Evolutionary conservation across 2,888 invertebrate species (phyloP).

Genomic region (Serripes groenlandicus): DNA sequence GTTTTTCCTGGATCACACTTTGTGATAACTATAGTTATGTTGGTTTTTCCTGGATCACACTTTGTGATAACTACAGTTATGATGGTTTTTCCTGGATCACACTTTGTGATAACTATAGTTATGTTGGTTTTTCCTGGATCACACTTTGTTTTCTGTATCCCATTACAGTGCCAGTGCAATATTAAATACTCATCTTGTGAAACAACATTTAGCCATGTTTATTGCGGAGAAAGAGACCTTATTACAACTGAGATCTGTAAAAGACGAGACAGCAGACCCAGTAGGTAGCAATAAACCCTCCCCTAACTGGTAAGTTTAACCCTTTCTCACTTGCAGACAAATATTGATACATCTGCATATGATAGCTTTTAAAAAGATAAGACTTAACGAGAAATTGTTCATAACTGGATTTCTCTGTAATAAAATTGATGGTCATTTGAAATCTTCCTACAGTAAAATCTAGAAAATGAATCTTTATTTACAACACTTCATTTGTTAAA

Average conservation of each 20-base stretch:
- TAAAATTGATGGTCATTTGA: no score
- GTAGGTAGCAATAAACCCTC: background rate
- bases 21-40: no score
- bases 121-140: no score
- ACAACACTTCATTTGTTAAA: no score
- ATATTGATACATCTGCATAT: background rate
- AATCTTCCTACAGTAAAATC: no score
- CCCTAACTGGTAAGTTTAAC: constrained; percentile 12
- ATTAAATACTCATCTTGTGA: constrained; percentile 77
- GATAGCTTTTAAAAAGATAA: background rate
- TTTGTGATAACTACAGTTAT: no score
- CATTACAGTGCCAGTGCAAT: constrained; percentile 82
- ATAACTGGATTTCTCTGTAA: background rate
- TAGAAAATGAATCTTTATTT: no score
- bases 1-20: no score
- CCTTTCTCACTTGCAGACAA: background rate
- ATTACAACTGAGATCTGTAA: constrained; percentile 71
- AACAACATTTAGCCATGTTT: constrained; percentile 79
- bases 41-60: no score
- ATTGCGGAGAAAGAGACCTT: constrained; percentile 79
- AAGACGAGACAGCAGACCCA: constrained; percentile 48
- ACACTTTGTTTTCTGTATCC: background rate
- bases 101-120: no score
- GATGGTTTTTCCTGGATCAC: no score
- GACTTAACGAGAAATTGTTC: background rate